Base-by-base conservation (phyloP, 2,113 vertebrate genomes). In the Myxocyprinus asiaticus region DNA sequence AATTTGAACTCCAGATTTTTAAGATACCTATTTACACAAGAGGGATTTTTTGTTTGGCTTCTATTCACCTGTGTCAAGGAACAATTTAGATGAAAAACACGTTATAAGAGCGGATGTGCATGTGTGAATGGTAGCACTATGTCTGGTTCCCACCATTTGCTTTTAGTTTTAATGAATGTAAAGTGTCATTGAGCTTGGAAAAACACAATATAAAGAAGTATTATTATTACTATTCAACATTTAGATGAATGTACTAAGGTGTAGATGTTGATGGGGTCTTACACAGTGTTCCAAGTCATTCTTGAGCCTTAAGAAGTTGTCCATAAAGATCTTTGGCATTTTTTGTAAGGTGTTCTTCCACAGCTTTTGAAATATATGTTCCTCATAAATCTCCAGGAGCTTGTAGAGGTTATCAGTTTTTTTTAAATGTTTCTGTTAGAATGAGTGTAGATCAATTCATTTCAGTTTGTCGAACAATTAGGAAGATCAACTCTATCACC, bases 301-400 rank as follows among this genome's bases (percentile, higher is more conserved):
- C 83, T 85, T 83, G 42, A 94, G 81, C 44, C 82, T 86, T 6
- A 82, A 64, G 77, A 94, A 92, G 62, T 87, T 88, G 77, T 76
- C 86, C 56, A 88, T 80, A 66, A 94, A 8, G 5, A 67, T 81
- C 68, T 63, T 48, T 55, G 17, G 78, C 3, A 14, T 17, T 45
- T 9, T 66, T 68, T 22, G 50, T 85, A 5, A 83, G 51, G 66
- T 76, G n/a, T 80, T 84, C 17, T 45, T 72, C 76, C 71, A 80
- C 33, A 77, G 9, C 56, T 80, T 77, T n/a, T 11, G 71, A 81
- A 94, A 92, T 76, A 94, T 87, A 2, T 91, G 81, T 77, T 91
- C 86, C 47, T 86, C 4, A 2, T 94, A 94, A 81, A 95, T 93
- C 22, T 89, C 92, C 33, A 92, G 85, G 74, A 94, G 84, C 47